Percentiles rank a stretch among this genome's conserved stretches.
Evolutionary conservation across 2,797 vertebrate genomes (phyloP).

Genomic region (Coregonus ussuriensis): DNA sequence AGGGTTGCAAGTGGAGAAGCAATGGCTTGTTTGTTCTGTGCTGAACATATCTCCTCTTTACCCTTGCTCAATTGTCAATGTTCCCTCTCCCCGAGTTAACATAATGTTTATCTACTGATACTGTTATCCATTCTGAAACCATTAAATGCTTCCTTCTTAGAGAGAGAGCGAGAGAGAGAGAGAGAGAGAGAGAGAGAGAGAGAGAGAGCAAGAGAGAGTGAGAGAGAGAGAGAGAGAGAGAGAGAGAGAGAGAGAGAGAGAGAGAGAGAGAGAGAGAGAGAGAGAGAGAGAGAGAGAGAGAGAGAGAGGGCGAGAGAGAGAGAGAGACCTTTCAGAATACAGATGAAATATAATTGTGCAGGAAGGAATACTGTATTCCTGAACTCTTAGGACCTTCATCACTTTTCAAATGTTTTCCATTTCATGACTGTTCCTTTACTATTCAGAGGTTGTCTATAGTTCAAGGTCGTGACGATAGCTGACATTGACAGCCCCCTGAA

Average conservation of each 20-base stretch:
- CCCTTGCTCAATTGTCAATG: slow-evolving; percentile 22
- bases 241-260: too few species aligned
- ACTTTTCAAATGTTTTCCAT: slow-evolving; percentile 29
- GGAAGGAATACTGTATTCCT: slow-evolving; percentile 4
- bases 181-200: too few species aligned
- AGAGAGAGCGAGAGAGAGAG: not conserved
- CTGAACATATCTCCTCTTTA: slow-evolving; percentile 73
- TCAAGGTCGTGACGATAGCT: not conserved
- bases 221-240: too few species aligned
- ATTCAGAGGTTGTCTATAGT: not conserved
- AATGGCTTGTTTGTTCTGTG: slow-evolving; percentile 84
- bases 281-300: not conserved
- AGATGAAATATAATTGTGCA: slow-evolving; percentile 39
- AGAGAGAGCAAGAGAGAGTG: too few species aligned
- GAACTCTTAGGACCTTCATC: slow-evolving; percentile 23
- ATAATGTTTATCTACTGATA: slow-evolving; percentile 17
- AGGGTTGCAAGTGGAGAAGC: slow-evolving; percentile 74
- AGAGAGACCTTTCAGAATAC: slow-evolving; percentile 29
- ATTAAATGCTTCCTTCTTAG: slow-evolving; percentile 42
- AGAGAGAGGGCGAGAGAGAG: not conserved
- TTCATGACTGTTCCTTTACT: not conserved
- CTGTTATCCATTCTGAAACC: slow-evolving; percentile 14
- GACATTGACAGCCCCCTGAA: not conserved
- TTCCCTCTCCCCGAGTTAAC: slow-evolving; percentile 44
- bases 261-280: too few species aligned